Conservation (phyloP, 2,113 vertebrate species). For the Amia ocellicauda region DNA sequence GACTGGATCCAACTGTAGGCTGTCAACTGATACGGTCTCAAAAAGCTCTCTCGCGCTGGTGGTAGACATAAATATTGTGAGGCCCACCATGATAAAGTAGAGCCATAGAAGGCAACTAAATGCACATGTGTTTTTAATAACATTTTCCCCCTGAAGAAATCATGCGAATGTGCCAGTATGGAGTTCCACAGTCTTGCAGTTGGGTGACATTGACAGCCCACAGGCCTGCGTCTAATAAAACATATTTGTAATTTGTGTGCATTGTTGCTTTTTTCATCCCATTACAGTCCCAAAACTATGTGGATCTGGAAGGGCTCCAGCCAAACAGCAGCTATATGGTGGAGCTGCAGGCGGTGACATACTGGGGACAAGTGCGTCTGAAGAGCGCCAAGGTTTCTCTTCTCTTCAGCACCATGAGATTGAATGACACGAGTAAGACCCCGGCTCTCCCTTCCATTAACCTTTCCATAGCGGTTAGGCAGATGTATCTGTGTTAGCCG, state of each 20-base stretch:
- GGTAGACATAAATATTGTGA: neutral
- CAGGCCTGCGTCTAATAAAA: neutral
- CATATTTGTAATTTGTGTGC: conserved; percentile 28
- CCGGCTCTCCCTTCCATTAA: neutral
- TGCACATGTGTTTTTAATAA: conserved; percentile 61
- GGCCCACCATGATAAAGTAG: neutral
- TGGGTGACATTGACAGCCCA: conserved; percentile 14
- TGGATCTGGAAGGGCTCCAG: conserved; percentile 79
- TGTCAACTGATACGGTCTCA: neutral
- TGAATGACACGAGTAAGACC: conserved; percentile 66
- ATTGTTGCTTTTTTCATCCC: conserved; percentile 22
- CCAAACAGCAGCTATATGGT: conserved; percentile 78
- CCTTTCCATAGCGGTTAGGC: neutral
- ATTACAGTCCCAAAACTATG: conserved; percentile 72
- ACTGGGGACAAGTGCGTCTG: conserved; percentile 88
- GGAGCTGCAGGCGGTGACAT: conserved; percentile 84
- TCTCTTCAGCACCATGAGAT: conserved; percentile 67
- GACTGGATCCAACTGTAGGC: conserved; percentile 54
- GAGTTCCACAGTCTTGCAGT: neutral
- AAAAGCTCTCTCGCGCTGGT: neutral
- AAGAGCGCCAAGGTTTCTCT: conserved; percentile 85
- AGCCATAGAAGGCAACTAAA: neutral
- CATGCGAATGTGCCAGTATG: conserved; percentile 14
- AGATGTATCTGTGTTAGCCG: neutral
- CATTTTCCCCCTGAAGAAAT: neutral